Conservation (phyloP, 2,888 invertebrate genomes). For the Agriopis aurantiaria region DNA sequence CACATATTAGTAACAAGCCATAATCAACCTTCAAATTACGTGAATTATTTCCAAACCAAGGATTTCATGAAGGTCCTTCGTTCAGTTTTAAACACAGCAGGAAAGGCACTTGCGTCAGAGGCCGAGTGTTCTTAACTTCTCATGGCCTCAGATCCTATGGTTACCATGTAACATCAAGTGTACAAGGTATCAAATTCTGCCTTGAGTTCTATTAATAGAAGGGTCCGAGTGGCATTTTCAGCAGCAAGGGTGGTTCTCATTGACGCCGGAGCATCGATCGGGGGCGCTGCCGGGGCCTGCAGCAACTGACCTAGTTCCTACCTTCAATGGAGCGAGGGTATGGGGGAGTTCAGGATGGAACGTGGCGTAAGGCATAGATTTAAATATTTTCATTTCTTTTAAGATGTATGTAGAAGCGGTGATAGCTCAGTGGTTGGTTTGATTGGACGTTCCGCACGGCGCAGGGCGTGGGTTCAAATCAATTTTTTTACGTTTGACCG, state of each 20-base stretch:
- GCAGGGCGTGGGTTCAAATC: too few relatives aligned
- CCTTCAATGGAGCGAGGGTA: slow-evolving; percentile 75
- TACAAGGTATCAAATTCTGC: slow-evolving; percentile 45
- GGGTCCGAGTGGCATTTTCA: slow-evolving; percentile 52
- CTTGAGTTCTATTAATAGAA: slow-evolving; percentile 71
- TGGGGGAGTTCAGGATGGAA: slow-evolving; percentile 33
- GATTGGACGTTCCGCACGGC: too few relatives aligned
- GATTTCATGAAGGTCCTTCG: slow-evolving; percentile 15
- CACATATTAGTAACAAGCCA: not conserved
- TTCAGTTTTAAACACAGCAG: slow-evolving; percentile 6
- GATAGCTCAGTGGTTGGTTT: not conserved
- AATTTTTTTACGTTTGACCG: too few relatives aligned
- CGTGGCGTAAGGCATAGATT: slow-evolving; percentile 3
- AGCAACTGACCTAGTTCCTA: slow-evolving; percentile 76
- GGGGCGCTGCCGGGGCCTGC: slow-evolving; percentile 65
- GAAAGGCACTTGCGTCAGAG: slow-evolving; percentile 25
- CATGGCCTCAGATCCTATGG: slow-evolving; percentile 24
- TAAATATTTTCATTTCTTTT: not conserved
- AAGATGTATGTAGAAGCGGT: not conserved
- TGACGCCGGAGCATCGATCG: slow-evolving; percentile 78
- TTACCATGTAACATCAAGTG: slow-evolving; percentile 38
- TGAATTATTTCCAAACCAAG: slow-evolving; percentile 12
- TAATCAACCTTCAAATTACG: slow-evolving; percentile 8
- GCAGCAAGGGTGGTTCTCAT: slow-evolving; percentile 64
- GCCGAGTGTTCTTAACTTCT: slow-evolving; percentile 13